A percentile compares a stretch with the other conserved stretches of the same genome.
Evolutionary conservation across 2,113 vertebrate genomes (phyloP).

Genomic region (Trogon melanurus): DNA sequence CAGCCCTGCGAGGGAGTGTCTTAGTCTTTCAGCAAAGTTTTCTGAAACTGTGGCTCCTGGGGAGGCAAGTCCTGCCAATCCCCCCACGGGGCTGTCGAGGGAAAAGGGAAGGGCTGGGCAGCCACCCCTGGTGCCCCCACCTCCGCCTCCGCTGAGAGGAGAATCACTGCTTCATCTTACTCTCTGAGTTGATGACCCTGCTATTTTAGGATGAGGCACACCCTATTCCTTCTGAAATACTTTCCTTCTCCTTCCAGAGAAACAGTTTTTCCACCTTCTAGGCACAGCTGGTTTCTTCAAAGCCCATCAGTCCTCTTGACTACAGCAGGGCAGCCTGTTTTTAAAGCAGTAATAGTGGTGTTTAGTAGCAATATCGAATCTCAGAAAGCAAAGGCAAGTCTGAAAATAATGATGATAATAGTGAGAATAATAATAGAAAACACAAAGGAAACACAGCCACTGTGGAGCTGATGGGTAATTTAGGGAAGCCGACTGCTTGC

Average conservation of each 20-base stretch:
- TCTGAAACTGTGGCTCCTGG: neutral
- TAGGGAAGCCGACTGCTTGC: neutral
- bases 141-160: neutral
- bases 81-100: rapidly evolving
- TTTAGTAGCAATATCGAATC: neutral
- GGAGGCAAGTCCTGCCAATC: neutral
- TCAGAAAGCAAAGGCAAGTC: neutral
- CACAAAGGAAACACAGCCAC: neutral
- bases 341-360: neutral
- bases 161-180: neutral
- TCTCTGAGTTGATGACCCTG: neutral
- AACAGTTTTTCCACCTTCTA: neutral
- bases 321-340: neutral
- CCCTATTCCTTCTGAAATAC: neutral
- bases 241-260: neutral
- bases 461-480: neutral
- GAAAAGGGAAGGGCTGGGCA: neutral
- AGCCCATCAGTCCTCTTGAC: neutral
- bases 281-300: neutral
- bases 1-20: neutral
- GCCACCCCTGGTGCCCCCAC: neutral
- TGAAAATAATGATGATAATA: neutral
- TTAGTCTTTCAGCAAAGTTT: neutral
- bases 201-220: neutral
- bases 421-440: neutral